A percentile compares a stretch with the other conserved stretches of the same genome.
These are phyloP conservation scores for Muraenolepis orangiensis DNA, from an alignment of 2,797 vertebrate genomes.

Conservation along the genomic window DNA sequence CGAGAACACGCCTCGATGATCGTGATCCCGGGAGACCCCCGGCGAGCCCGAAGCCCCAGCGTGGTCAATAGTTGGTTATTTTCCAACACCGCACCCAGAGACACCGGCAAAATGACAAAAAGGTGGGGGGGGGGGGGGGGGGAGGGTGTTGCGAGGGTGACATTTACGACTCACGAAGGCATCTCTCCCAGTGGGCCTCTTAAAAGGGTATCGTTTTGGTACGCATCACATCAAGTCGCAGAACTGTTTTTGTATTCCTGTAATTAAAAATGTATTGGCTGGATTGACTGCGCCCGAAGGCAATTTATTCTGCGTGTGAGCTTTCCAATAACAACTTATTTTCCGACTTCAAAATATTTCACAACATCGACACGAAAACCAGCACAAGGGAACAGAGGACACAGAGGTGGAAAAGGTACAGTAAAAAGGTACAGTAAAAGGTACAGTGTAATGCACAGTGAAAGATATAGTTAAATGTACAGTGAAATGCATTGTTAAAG, in stretches of 20 bases:
- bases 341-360: constrained; percentile 22
- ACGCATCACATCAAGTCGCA: not conserved
- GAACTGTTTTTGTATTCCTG: not conserved
- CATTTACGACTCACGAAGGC: constrained; percentile 46
- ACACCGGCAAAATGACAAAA: constrained; percentile 26
- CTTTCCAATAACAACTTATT: constrained; percentile 5
- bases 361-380: constrained; percentile 23
- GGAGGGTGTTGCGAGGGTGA: constrained; percentile 30
- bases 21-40: not conserved
- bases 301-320: not conserved
- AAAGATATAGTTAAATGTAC: no score
- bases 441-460: no score
- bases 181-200: constrained; percentile 7
- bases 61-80: not conserved
- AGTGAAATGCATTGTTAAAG: no score
- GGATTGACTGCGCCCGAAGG: not conserved
- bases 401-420: not conserved
- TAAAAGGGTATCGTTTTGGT: constrained; percentile 35
- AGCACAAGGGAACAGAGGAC: not conserved
- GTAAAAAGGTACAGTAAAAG: no score
- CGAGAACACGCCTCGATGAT: constrained; percentile 30
- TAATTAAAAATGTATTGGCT: constrained; percentile 25
- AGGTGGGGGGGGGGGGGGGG: no score
- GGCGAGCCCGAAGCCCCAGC: not conserved
- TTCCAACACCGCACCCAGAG: constrained; percentile 4